Conservation (phyloP, 2,797 vertebrate genomes). For the Lemur catta region DNA sequence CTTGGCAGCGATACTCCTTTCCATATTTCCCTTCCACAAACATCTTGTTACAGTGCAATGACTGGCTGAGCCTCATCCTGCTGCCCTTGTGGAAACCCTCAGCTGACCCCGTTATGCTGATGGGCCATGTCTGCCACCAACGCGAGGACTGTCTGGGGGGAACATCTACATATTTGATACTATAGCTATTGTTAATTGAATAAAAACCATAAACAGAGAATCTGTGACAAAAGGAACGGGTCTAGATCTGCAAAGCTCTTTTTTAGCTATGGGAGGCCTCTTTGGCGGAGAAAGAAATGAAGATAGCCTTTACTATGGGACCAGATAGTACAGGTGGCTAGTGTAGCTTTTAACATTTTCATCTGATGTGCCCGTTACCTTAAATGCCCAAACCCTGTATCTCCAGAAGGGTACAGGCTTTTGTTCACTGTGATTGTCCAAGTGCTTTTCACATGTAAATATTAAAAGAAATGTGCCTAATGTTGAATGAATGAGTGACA, state of each 20-base stretch:
- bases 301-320: not conserved
- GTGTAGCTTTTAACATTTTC: not conserved
- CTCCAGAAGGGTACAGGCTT: not conserved
- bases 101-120: slow-evolving; percentile 26
- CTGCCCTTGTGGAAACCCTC: accelerated
- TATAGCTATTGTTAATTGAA: slow-evolving; percentile 56
- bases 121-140: not conserved
- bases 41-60: not conserved
- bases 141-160: not conserved
- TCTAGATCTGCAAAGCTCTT: not conserved
- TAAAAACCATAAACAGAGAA: slow-evolving; percentile 58
- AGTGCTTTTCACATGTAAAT: not conserved
- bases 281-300: not conserved
- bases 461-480: not conserved
- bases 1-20: not conserved
- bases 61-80: not conserved
- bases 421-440: not conserved
- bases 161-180: slow-evolving; percentile 65
- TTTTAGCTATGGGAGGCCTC: not conserved
- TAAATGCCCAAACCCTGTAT: not conserved
- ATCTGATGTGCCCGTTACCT: not conserved
- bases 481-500: not conserved
- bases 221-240: slow-evolving; percentile 52
- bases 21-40: accelerated
- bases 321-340: not conserved